Percentiles rank a stretch among this genome's conserved stretches.
Evolutionary conservation across 2,797 vertebrate genomes (phyloP).

Genomic region (Menidia menidia): DNA sequence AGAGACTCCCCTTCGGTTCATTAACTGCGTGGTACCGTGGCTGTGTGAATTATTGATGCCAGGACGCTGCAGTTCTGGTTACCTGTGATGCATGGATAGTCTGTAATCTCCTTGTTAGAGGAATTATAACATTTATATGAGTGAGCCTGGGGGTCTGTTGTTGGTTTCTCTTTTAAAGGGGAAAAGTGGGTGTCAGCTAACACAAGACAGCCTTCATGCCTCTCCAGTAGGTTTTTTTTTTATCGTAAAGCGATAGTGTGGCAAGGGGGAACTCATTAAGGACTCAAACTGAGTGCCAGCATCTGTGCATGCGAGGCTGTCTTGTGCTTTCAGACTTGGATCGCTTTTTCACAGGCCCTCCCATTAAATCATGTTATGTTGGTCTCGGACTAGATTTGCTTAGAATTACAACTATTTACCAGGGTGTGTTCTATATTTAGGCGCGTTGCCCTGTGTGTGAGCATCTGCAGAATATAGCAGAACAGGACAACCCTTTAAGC

Average conservation of each 20-base stretch:
- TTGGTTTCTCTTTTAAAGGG: conserved; percentile 54
- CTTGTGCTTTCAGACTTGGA: conserved; percentile 11
- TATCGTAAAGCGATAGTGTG: conserved; percentile 76
- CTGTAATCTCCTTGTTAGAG: conserved; percentile 39
- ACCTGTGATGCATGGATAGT: conserved; percentile 52
- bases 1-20: conserved; percentile 61
- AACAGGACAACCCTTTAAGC: conserved; percentile 40
- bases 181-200: conserved; percentile 74
- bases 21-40: conserved; percentile 61
- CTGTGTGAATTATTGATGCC: conserved; percentile 77
- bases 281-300: conserved; percentile 42
- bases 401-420: conserved; percentile 64
- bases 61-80: conserved; percentile 61
- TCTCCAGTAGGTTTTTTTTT: conserved; percentile 69
- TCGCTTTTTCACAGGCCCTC: conserved; percentile 36
- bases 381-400: conserved; percentile 42
- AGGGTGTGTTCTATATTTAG: conserved; percentile 61
- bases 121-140: conserved; percentile 47
- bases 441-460: conserved; percentile 27
- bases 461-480: conserved; percentile 25
- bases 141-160: conserved; percentile 47
- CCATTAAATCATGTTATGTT: conserved; percentile 56
- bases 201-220: conserved; percentile 56
- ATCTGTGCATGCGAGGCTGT: conserved; percentile 15
- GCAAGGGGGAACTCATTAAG: conserved; percentile 61